Evolutionary conservation across 2,888 invertebrate species (phyloP).

Genomic region (Drosophila formosana): DNA sequence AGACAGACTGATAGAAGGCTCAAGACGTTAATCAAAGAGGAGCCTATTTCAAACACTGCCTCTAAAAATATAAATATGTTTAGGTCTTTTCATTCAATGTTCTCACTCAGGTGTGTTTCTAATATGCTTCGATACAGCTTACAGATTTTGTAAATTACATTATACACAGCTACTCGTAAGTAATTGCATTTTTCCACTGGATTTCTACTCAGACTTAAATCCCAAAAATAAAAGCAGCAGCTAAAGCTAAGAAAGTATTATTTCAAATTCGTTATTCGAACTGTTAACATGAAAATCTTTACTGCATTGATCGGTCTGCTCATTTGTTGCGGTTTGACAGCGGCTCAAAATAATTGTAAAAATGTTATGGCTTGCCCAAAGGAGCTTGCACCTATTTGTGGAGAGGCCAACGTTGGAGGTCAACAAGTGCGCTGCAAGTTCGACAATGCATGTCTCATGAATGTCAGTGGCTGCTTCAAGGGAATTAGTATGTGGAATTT

Average conservation of each 20-base stretch:
- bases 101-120: too few species aligned
- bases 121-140: too few species aligned
- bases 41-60: too few species aligned
- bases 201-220: too few species aligned
- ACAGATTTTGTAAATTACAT: too few species aligned
- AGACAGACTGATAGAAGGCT: too few species aligned
- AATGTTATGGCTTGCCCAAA: too few species aligned
- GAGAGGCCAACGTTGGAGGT: constrained; percentile 20
- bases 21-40: too few species aligned
- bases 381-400: constrained; percentile 34
- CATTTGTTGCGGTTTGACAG: constrained; percentile 19
- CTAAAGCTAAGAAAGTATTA: background rate
- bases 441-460: constrained; percentile 24
- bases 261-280: background rate
- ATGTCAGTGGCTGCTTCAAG: constrained; percentile 8
- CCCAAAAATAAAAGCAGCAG: background rate
- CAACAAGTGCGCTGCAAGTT: constrained; percentile 19
- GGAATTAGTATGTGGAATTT: background rate
- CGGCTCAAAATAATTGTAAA: background rate
- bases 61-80: too few species aligned
- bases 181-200: too few species aligned
- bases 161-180: too few species aligned
- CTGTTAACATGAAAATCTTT: constrained; percentile 24
- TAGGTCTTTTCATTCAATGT: too few species aligned
- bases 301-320: constrained; percentile 30